Evolutionary conservation across 2,113 vertebrate species (phyloP).

Genomic region (Nothoprocta pentlandii): DNA sequence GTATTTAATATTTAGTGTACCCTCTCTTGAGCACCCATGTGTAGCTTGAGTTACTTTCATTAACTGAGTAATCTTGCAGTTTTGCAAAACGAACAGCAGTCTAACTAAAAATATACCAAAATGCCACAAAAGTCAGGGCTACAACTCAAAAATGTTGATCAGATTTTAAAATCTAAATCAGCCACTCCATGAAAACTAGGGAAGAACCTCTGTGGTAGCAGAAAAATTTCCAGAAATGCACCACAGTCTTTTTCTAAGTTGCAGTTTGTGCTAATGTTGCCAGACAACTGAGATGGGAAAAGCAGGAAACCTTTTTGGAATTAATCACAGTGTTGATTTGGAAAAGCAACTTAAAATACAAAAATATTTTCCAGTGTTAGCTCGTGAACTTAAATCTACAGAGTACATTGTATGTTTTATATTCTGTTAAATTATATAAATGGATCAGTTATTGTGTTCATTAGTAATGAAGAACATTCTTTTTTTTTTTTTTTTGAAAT

Average conservation of each 20-base stretch:
- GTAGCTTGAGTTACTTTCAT: constrained; percentile 74
- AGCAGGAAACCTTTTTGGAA: constrained; percentile 80
- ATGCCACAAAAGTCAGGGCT: constrained; percentile 79
- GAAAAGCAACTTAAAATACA: constrained; percentile 73
- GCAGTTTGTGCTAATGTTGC: constrained; percentile 76
- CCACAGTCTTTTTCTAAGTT: constrained; percentile 76
- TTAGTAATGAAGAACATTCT: background rate
- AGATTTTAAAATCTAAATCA: constrained; percentile 82
- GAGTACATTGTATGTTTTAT: background rate
- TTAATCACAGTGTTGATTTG: constrained; percentile 76
- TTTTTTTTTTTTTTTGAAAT: background rate
- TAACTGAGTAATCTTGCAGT: constrained; percentile 68
- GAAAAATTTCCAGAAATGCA: constrained; percentile 78
- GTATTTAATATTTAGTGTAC: background rate
- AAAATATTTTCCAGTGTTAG: constrained; percentile 71
- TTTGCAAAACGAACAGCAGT: constrained; percentile 74
- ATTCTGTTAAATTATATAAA: background rate
- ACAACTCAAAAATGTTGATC: constrained; percentile 80
- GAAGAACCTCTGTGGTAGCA: constrained; percentile 78
- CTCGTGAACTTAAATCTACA: constrained; percentile 22
- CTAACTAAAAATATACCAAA: constrained; percentile 82
- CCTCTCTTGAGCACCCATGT: constrained; percentile 26
- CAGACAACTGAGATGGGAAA: constrained; percentile 78
- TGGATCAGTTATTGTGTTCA: background rate
- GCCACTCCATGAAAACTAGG: constrained; percentile 68